phyloP scores from a whole-genome alignment of 2,113 vertebrate species.

The Ploceus nigricollis region DNA sequence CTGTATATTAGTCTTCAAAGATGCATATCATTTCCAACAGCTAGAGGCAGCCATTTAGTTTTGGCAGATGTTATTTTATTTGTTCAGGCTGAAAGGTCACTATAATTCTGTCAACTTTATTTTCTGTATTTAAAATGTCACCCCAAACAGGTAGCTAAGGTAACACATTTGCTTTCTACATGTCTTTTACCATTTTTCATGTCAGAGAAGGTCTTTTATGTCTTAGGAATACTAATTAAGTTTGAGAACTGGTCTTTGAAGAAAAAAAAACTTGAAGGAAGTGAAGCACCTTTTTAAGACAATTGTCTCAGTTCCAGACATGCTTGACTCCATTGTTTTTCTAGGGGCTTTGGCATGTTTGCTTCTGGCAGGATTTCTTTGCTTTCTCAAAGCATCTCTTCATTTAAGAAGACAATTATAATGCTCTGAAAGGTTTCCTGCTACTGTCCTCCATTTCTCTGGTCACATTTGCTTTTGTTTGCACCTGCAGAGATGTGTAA shows the following conservation, averaged over 20 bases:
- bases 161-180: conserved; percentile 59
- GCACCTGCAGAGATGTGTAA: neutral
- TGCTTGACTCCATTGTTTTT: neutral
- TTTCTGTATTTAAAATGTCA: conserved; percentile 67
- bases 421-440: neutral
- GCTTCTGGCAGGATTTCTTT: conserved; percentile 20
- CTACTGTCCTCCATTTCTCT: neutral
- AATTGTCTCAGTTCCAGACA: neutral
- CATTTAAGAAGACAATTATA: neutral
- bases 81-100: conserved; percentile 68
- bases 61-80: conserved; percentile 65
- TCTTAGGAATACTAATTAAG: conserved; percentile 60
- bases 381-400: neutral
- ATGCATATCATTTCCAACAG: conserved; percentile 29
- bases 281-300: conserved; percentile 17
- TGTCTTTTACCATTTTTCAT: conserved; percentile 41
- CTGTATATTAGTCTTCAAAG: neutral
- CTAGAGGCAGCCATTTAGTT: conserved; percentile 38
- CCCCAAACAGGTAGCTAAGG: conserved; percentile 54
- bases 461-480: neutral
- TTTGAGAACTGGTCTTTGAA: conserved; percentile 10
- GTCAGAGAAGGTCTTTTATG: conserved; percentile 64
- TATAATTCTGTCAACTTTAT: conserved; percentile 61
- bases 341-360: conserved; percentile 13
- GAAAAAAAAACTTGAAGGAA: neutral